phyloP scores from a whole-genome alignment of 2,888 invertebrate species.

The Aphidius colemani region DNA sequence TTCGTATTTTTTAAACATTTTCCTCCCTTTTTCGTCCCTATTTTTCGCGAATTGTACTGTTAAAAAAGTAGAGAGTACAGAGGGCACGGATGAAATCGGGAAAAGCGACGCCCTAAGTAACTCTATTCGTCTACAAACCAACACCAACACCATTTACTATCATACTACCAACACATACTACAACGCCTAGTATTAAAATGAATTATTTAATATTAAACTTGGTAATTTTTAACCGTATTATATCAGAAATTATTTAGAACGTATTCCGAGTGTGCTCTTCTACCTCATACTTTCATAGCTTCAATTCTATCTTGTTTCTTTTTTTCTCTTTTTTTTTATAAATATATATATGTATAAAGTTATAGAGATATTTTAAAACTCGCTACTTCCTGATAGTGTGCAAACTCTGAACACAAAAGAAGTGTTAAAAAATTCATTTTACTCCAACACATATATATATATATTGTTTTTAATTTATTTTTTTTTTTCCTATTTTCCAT shows the following conservation, averaged over 20 bases:
- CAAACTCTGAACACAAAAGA: no score
- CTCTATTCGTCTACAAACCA: no score
- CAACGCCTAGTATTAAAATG: conserved; percentile 65
- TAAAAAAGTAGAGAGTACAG: conserved; percentile 4
- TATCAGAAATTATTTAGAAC: conserved; percentile 56
- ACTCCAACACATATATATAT: no score
- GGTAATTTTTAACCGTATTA: conserved; percentile 63
- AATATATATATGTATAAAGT: conserved; percentile 12
- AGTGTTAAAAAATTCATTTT: no score
- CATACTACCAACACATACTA: conserved; percentile 20
- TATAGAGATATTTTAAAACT: conserved; percentile 14
- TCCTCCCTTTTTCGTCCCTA: no score
- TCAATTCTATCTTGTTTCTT: no score
- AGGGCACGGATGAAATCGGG: conserved; percentile 32
- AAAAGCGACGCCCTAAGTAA: conserved; percentile 18
- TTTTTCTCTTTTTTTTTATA: no score
- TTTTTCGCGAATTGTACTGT: no score
- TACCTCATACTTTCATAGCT: conserved; percentile 21
- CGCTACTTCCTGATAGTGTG: background rate
- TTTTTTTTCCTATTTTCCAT: no score
- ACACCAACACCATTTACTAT: no score
- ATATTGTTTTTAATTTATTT: no score
- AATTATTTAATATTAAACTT: conserved; percentile 68
- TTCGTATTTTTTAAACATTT: no score
- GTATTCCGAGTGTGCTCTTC: conserved; percentile 26